Evolutionary conservation across 2,797 vertebrate genomes (phyloP), one percentile per base, ranked within the genome.

Genomic region (Clarias laeviceps): DNA sequence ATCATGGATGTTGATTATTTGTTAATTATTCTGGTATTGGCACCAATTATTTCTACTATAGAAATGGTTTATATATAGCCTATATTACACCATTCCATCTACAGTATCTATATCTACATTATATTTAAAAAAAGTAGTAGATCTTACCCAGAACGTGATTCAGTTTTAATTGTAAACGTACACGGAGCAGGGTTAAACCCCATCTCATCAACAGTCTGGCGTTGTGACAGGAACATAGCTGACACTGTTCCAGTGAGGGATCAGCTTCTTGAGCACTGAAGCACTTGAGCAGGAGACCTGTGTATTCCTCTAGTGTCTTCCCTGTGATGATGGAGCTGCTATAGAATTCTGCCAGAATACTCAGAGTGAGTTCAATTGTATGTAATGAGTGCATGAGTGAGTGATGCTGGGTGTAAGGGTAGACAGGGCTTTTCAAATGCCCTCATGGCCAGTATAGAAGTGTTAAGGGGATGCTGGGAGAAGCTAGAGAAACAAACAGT

Each of bases 171-270:
- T 73, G 64, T 66, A 64, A 84, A 69, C 62, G n/a, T 45, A 54
- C 17, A 27, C 54, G 68, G 56, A 85, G 70, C 80, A 45, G 73
- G 70, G 77, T 79, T 45, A 9, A 84, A 45, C 9, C 74, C 62
- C 37, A 86, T 84, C 50, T 68, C 20, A 78, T 89, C 80, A 76
- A 87, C 84, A 85, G 80, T 70, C 78, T 78, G 82, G 85, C 69
- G 66, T 61, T 29, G 54, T 88, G 80, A 88, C 84, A 81, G 84
- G 64, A 86, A 70, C 78, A 54, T 65, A 83, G 84, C 83, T 61
- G 65, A 69, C 61, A 14, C 66, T 74, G 56, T 84, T 84, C 34
- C 77, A 72, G 59, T 61, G 27, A 72, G 84, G 64, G 40, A 62
- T 72, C 76, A 34, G 56, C 45, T 80, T 56, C 74, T 64, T 59